These are phyloP conservation scores for Incurvaria masculella DNA, from an alignment of 2,888 invertebrate genomes.

Conservation along the genomic window DNA sequence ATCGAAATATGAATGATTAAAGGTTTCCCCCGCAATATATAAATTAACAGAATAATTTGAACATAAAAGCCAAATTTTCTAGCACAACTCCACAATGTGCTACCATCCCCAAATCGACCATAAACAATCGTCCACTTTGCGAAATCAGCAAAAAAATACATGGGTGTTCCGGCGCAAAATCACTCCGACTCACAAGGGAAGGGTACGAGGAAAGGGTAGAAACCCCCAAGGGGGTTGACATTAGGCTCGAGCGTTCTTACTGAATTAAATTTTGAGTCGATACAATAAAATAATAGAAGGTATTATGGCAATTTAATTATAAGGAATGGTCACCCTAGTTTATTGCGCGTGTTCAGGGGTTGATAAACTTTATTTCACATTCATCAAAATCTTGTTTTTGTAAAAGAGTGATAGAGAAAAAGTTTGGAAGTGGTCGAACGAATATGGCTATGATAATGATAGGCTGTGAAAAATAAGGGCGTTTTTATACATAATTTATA, in stretches of 20 bases:
- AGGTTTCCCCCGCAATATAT: neutral
- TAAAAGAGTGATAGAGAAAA: too few relatives aligned
- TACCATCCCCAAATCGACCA: slow-evolving; percentile 27
- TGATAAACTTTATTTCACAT: neutral
- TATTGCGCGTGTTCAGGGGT: neutral
- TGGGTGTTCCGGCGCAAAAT: slow-evolving; percentile 13
- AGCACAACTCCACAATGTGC: too few relatives aligned
- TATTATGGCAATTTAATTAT: slow-evolving; percentile 39
- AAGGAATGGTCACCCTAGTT: slow-evolving; percentile 20
- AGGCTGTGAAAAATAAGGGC: too few relatives aligned
- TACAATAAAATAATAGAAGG: slow-evolving; percentile 42
- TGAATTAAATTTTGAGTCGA: slow-evolving; percentile 36
- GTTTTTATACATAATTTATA: too few relatives aligned
- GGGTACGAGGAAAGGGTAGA: slow-evolving; percentile 14
- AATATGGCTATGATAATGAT: too few relatives aligned
- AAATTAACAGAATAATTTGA: neutral
- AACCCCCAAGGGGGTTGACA: slow-evolving; percentile 27
- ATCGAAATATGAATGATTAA: too few relatives aligned
- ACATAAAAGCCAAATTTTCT: neutral
- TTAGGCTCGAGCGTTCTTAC: slow-evolving; percentile 22
- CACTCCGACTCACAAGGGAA: slow-evolving; percentile 14
- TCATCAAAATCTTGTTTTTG: too few relatives aligned
- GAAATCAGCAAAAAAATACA: slow-evolving; percentile 11
- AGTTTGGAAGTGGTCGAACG: too few relatives aligned
- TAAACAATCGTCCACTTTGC: slow-evolving; percentile 18